Evolutionary conservation across 2,888 invertebrate species (phyloP), one percentile per base, ranked within the genome.

Genomic region (Carpatolechia fugitivella): DNA sequence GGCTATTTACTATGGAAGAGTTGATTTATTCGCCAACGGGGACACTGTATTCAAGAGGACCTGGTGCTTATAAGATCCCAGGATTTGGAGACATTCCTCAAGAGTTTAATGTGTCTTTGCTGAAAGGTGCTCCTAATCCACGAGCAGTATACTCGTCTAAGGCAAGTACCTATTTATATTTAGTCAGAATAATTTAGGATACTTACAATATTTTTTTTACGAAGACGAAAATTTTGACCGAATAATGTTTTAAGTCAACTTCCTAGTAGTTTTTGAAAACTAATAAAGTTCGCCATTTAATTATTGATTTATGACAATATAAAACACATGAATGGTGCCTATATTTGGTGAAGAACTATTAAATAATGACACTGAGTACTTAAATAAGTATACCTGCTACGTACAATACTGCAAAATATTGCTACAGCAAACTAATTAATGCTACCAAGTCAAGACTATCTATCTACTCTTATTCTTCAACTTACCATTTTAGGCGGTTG

Each of bases 111-210:
- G 98, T 99, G 0, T 95, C 97, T 4, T 89, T 99, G 50, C 86
- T 99, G 35, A 97, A 97, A 75, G 97, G 96, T n/a, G 94, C 95
- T 30, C 93, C 96, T 0, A 99, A 99, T 88, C 95, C 95, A 0
- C 92, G 95, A 70, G 98, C 98, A 16, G 96, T 99, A 6, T 98
- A 96, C 80, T 98, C 98, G 0, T 99, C 98, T 1, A 99, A 99
- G 94, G 98, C 96, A 78, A 73, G 56, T 57, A 38, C 10, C 10
- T 14, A 14, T 35, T 35, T 35, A 10, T 35, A n/a, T 24, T 24
- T 6, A 24, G 24, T 24, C 24, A 24, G 6, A n/a, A n/a, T n/a
- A n/a, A n/a, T n/a, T n/a, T n/a, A n/a, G n/a, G n/a, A n/a, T n/a
- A n/a, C n/a, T n/a, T n/a, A n/a, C n/a, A 6, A 24, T 24, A 24